A percentile compares a stretch with the other conserved stretches of the same genome.
Conservation (phyloP, 2,113 vertebrate genomes). For the Lamprologus lemairii region DNA sequence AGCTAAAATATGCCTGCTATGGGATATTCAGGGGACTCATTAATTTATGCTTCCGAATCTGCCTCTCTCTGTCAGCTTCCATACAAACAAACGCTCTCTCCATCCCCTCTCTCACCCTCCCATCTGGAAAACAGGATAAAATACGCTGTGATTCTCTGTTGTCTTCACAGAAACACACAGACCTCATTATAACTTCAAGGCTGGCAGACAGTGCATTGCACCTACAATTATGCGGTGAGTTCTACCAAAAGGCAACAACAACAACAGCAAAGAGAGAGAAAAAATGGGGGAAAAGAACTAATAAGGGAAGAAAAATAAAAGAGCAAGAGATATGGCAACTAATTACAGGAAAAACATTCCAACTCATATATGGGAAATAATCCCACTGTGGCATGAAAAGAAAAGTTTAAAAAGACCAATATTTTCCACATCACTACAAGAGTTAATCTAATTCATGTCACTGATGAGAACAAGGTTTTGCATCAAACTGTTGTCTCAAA, state of each 20-base stretch:
- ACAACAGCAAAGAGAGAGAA: not conserved
- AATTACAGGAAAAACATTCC: slow-evolving; percentile 58
- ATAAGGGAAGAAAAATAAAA: slow-evolving; percentile 27
- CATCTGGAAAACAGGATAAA: slow-evolving; percentile 58
- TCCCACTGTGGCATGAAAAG: slow-evolving; percentile 25
- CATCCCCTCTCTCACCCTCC: not conserved
- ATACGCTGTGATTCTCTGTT: slow-evolving; percentile 49
- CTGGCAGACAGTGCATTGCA: slow-evolving; percentile 54
- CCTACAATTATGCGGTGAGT: slow-evolving; percentile 61
- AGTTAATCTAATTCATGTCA: slow-evolving; percentile 31
- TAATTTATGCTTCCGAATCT: slow-evolving; percentile 58
- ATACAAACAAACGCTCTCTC: slow-evolving; percentile 50
- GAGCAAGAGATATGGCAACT: slow-evolving; percentile 41
- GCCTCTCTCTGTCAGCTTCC: slow-evolving; percentile 55
- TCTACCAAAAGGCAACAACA: slow-evolving; percentile 43
- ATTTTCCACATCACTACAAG: not conserved
- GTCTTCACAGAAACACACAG: slow-evolving; percentile 57
- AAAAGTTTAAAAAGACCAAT: slow-evolving; percentile 17
- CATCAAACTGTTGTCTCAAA: not conserved
- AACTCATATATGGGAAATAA: slow-evolving; percentile 41
- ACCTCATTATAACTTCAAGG: slow-evolving; percentile 74
- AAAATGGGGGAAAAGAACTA: not conserved
- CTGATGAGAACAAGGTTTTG: slow-evolving; percentile 4
- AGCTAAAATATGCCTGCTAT: slow-evolving; percentile 56
- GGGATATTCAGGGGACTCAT: slow-evolving; percentile 57